Evolutionary conservation across 1,140 invertebrate genomes (phyloP), one percentile per base, ranked within the genome.

Genomic region (Neodiprion pinetum): DNA sequence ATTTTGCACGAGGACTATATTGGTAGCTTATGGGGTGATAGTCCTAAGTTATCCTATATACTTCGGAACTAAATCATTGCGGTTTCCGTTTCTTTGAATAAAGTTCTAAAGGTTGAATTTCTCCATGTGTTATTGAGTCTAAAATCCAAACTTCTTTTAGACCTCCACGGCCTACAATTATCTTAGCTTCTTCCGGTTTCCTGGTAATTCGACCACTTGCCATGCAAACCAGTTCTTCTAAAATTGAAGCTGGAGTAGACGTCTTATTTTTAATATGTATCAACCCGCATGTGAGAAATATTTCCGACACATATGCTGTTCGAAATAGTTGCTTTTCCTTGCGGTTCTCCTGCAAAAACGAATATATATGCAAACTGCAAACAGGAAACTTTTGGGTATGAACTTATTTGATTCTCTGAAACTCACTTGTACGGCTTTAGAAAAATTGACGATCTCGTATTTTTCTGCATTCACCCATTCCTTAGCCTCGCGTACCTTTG

Each of bases 371-470:
- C 67, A 28, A 74, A n/a, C 67, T 53, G 11, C 12, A 1, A 71
- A 67, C 53, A 72, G 23, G 65, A 48, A 12, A 72, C 48, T 47
- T 7, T 69, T 12, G 47, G 50, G 73, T 49, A 74, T 66, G 1
- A 53, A 61, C 67, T 14, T 67, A 48, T 66, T 28, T 53, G 61
- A 21, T 70, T 67, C 9, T 69, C 23, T 48, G 9, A 48, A 70
- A 23, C 50, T 77, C 82, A 88, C 85, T 79, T 80, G 76, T 4
- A 87, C 86, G 73, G 87, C 86, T 74, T 83, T 83, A 1, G 88
- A 85, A 77, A 88, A 89, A 80, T 89, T 83, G 17, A 68, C 73
- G 78, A 89, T 80, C 71, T 89, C 88, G 78, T 80, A 90, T 9
- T 78, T 21, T 48, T 79, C 78, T 66, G 88, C 83, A 70, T 84